phyloP scores from a whole-genome alignment of 2,797 vertebrate genomes.

The Poeciliopsis infans region DNA sequence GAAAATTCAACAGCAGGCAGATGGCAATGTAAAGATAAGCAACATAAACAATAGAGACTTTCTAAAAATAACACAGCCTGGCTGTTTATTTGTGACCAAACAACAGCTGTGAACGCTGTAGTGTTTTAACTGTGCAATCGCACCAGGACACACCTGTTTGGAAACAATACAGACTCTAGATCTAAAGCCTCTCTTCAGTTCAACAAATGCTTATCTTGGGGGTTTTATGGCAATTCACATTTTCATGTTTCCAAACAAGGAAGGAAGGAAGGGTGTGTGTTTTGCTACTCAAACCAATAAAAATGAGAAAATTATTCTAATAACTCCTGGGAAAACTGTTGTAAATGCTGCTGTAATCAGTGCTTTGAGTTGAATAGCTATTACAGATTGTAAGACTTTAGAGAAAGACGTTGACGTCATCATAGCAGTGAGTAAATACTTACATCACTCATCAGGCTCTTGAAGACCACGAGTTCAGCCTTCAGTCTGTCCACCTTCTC shows the following conservation, averaged over 20 bases:
- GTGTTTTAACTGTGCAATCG: constrained; percentile 57
- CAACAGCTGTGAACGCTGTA: constrained; percentile 50
- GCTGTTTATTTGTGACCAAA: constrained; percentile 50
- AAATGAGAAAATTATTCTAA: constrained; percentile 23
- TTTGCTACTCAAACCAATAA: constrained; percentile 3
- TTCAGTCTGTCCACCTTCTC: constrained; percentile 95
- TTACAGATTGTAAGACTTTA: neutral
- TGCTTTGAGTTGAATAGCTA: constrained; percentile 8
- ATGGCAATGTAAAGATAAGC: constrained; percentile 32
- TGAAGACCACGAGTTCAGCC: constrained; percentile 96
- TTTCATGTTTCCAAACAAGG: constrained; percentile 45
- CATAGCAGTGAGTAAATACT: constrained; percentile 70
- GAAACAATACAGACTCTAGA: constrained; percentile 64
- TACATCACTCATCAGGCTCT: constrained; percentile 97
- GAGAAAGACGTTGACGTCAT: constrained; percentile 20
- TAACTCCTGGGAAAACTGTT: constrained; percentile 19
- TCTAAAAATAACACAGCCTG: constrained; percentile 29
- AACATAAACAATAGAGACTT: constrained; percentile 32
- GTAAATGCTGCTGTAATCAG: neutral
- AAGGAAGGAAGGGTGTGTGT: constrained; percentile 30
- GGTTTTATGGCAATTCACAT: constrained; percentile 31
- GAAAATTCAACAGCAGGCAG: constrained; percentile 38
- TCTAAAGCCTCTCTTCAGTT: constrained; percentile 56
- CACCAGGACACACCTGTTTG: constrained; percentile 41
- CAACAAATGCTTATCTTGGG: constrained; percentile 50